Percentiles rank a stretch among this genome's conserved stretches.
Conservation (phyloP, 2,888 invertebrate species). For the Diplolepis rosae region DNA sequence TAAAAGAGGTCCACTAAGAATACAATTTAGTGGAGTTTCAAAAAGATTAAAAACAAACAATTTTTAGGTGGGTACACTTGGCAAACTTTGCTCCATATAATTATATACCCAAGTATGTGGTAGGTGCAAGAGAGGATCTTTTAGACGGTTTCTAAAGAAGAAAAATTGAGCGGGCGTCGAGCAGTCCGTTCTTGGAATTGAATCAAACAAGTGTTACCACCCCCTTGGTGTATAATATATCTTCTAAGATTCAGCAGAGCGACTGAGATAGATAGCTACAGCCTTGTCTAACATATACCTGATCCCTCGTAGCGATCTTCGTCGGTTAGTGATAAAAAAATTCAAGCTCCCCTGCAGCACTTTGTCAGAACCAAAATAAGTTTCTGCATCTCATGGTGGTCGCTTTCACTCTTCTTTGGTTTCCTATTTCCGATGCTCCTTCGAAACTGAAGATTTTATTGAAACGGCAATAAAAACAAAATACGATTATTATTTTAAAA, state of each 20-base stretch:
- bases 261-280: constrained; percentile 62
- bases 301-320: constrained; percentile 37
- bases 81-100: too few species aligned
- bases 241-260: constrained; percentile 57
- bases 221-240: constrained; percentile 64
- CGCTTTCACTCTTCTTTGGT: not conserved
- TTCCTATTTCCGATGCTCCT: not conserved
- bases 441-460: too few species aligned
- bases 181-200: constrained; percentile 65
- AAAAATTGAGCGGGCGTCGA: constrained; percentile 63
- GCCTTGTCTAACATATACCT: constrained; percentile 42
- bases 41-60: too few species aligned
- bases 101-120: too few species aligned
- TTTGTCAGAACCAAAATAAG: constrained; percentile 21
- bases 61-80: too few species aligned
- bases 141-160: constrained; percentile 43
- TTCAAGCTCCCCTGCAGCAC: constrained; percentile 7
- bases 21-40: too few species aligned
- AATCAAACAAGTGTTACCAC: constrained; percentile 70
- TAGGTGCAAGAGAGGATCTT: not conserved
- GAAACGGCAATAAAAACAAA: too few species aligned
- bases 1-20: too few species aligned
- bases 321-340: constrained; percentile 26
- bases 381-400: not conserved
- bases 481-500: too few species aligned